Evolutionary conservation across 1,140 invertebrate species (phyloP), one percentile per base, ranked within the genome.

Genomic region (Drosophila pectinifera): DNA sequence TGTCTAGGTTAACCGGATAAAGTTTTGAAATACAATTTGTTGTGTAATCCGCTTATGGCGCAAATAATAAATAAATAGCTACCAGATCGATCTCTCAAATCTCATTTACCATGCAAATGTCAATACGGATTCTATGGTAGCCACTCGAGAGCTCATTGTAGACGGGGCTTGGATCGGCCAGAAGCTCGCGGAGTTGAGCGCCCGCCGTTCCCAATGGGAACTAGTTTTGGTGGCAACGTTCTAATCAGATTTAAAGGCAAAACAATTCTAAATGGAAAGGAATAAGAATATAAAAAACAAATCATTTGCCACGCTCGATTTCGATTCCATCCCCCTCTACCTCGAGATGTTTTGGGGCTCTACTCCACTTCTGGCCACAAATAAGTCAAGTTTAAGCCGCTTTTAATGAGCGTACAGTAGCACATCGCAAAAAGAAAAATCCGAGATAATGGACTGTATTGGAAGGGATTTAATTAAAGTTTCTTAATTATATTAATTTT

Each of bases 301-400:
- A 56, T 16, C 68, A 70, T 57, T 70, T 70, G 67, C 67, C 64
- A 57, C 57, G 57, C 48, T 61, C 43, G 48, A 24, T 20, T 70
- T 46, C 18, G 36, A 43, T 36, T 31, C 49, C 34, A 48, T 59
- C 43, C 22, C 18, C 24, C 34, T 49, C 16, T 41, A n/a, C n/a
- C 24, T 72, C n/a, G 59, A 42, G 64, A 34, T 46, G 24, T 34
- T 61, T 67, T 3, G 31, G 48, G 31, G n/a, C 46, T 39, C 58
- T 54, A 54, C 70, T 74, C 72, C 43, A 73, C 57, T 73, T 75
- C 24, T 75, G 51, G 53, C 72, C 59, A 67, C 51, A 56, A 75
- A 75, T 75, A 75, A 75, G 73, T 67, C 73, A 75, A 75, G 70
- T 67, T 53, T 75, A 67, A 67, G 73, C 72, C 73, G 53, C 45